A percentile compares a stretch with the other conserved stretches of the same genome.
These are phyloP conservation scores for Ascaphus truei DNA, from an alignment of 2,113 vertebrate genomes.

Conservation along the genomic window DNA sequence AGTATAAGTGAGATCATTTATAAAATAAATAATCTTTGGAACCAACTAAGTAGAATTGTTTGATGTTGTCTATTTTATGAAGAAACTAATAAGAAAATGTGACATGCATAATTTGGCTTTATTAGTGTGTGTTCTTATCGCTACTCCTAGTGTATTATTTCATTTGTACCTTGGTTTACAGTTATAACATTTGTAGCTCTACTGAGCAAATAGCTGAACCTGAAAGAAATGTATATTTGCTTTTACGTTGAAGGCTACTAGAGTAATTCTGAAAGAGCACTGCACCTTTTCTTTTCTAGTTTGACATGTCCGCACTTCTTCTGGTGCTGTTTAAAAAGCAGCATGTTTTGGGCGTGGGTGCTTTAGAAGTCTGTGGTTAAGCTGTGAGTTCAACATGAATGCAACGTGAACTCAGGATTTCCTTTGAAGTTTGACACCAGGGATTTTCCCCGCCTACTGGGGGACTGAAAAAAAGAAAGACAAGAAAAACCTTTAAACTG, in stretches of 20 bases:
- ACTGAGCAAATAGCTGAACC: not conserved
- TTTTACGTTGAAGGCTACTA: conserved; percentile 1
- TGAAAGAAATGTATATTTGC: conserved; percentile 9
- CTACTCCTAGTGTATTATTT: too few relatives aligned
- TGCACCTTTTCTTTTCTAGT: not conserved
- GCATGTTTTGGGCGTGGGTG: conserved; percentile 44
- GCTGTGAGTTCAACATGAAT: conserved; percentile 49
- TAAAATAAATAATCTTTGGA: too few relatives aligned
- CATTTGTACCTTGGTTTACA: not conserved
- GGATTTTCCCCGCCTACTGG: conserved; percentile 62
- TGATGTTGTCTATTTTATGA: too few relatives aligned
- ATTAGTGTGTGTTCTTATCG: too few relatives aligned
- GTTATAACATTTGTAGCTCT: not conserved
- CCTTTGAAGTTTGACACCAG: conserved; percentile 65
- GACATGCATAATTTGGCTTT: not conserved
- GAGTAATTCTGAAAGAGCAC: not conserved
- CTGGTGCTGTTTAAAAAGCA: not conserved
- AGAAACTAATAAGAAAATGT: too few relatives aligned
- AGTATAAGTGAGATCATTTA: too few relatives aligned
- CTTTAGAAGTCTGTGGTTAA: conserved; percentile 43
- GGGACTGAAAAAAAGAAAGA: conserved; percentile 25
- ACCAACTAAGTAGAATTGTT: too few relatives aligned
- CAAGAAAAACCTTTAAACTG: conserved; percentile 43
- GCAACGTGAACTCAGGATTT: conserved; percentile 53
- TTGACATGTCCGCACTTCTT: not conserved